phyloP scores from a whole-genome alignment of 2,797 vertebrate species.

The Novumbra hubbsi region DNA sequence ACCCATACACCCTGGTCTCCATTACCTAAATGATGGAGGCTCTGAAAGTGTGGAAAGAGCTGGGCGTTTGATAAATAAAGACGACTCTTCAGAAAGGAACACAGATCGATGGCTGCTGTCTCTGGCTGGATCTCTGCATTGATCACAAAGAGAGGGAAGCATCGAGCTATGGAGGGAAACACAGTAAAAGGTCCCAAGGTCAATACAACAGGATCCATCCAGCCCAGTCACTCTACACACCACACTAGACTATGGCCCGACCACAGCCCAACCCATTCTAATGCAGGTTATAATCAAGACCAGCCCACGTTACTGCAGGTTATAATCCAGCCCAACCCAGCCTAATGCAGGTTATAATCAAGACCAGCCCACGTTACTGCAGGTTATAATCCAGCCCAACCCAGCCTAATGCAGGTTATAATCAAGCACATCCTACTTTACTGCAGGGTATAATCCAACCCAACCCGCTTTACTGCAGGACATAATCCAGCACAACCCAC shows the following conservation, averaged over 20 bases:
- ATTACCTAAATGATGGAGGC: constrained; percentile 26
- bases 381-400: neutral
- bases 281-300: neutral
- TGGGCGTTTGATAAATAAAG: constrained; percentile 1
- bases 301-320: neutral
- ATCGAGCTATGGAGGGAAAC: constrained; percentile 48
- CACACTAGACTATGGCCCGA: too few species aligned
- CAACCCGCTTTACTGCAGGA: neutral
- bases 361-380: neutral
- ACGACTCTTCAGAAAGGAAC: constrained; percentile 53
- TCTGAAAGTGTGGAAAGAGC: neutral
- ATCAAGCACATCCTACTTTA: too few species aligned
- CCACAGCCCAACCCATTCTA: neutral
- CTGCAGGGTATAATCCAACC: neutral
- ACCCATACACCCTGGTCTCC: constrained; percentile 34
- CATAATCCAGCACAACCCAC: neutral
- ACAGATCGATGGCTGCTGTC: constrained; percentile 57
- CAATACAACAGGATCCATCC: constrained; percentile 14
- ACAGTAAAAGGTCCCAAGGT: constrained; percentile 44
- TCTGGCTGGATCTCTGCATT: constrained; percentile 57
- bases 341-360: neutral
- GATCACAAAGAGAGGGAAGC: constrained; percentile 63
- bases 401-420: neutral
- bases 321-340: neutral
- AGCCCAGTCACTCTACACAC: neutral